Conservation (phyloP, 2,888 invertebrate genomes). For the Torymus auratus region DNA sequence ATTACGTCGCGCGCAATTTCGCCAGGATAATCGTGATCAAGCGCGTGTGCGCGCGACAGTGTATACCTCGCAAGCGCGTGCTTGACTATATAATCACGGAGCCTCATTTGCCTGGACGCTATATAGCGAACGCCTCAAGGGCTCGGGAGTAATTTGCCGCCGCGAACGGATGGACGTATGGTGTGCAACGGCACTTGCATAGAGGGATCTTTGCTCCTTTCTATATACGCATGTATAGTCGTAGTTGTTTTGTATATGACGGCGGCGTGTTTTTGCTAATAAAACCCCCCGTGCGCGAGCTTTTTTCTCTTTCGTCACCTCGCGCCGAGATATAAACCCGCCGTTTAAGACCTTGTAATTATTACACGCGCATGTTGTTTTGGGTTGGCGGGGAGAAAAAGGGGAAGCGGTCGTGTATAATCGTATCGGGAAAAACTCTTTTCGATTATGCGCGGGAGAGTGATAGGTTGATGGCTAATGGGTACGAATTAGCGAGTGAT, state of each 20-base stretch:
- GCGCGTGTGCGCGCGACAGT: neutral
- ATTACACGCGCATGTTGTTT: constrained; percentile 2
- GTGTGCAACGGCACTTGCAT: neutral
- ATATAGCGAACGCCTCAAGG: constrained; percentile 21
- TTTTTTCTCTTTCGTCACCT: constrained; percentile 42
- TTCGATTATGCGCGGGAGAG: constrained; percentile 23
- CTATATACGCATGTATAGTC: neutral
- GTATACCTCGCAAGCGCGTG: too few species aligned
- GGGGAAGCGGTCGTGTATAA: neutral
- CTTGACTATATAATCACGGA: constrained; percentile 30
- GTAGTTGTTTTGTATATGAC: constrained; percentile 15
- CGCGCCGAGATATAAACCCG: neutral
- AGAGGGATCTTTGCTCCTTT: constrained; percentile 3
- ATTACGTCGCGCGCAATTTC: constrained; percentile 47
- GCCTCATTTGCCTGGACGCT: constrained; percentile 49
- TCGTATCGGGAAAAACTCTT: constrained; percentile 1
- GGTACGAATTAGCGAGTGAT: constrained; percentile 23
- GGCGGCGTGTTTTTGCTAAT: constrained; percentile 9
- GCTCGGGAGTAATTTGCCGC: constrained; percentile 26
- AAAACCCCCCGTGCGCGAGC: neutral
- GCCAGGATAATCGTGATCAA: constrained; percentile 43
- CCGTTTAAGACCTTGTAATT: constrained; percentile 44
- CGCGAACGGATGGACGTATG: constrained; percentile 1
- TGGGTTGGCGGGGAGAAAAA: neutral
- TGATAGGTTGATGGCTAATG: neutral